Evolutionary conservation across 2,888 invertebrate genomes (phyloP), one percentile per base, ranked within the genome.

Genomic region (Elmis aenea): DNA sequence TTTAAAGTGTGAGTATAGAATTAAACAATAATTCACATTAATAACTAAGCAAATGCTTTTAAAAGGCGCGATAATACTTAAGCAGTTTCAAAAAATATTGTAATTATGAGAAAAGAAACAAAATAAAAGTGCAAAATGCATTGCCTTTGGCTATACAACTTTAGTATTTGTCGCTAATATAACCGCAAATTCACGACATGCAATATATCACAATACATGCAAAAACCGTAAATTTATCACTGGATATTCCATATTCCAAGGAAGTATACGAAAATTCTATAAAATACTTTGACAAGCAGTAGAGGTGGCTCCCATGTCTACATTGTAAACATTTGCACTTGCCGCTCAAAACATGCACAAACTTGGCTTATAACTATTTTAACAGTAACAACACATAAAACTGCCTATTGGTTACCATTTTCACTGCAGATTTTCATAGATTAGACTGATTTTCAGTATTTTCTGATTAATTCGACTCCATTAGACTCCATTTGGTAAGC

Each of bases 391-490:
- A 50, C 52, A 50, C 42, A 55, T 53, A 54, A 52, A 56, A 50
- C 49, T 52, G 43, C 45, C 38, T 48, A 49, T 47, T 56, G 47
- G 51, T 68, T 68, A 69, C 67, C 71, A 74, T 74, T 72, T 70
- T 69, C 60, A 58, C 54, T 59, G 52, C 53, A 58, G 59, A 62
- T 62, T 64, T 59, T 63, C 66, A 66, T 69, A 58, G 52, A 66
- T 65, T 61, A 61, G 56, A 61, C 61, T 64, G 65, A 63, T 71
- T 71, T 74, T 76, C 72, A 76, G 72, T 74, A 73, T 74, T 76
- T 77, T 76, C 75, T 72, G 70, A 72, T 69, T 70, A 70, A 69
- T 71, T 70, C 75, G 72, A 74, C 76, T 77, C 76, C 77, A 77
- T 77, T 77, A 74, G 69, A 69, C 70, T 70, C 71, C 71, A 72